Evolutionary conservation across 1,140 invertebrate species (phyloP), one percentile per base, ranked within the genome.

Genomic region (Drosophila quadrilineata): DNA sequence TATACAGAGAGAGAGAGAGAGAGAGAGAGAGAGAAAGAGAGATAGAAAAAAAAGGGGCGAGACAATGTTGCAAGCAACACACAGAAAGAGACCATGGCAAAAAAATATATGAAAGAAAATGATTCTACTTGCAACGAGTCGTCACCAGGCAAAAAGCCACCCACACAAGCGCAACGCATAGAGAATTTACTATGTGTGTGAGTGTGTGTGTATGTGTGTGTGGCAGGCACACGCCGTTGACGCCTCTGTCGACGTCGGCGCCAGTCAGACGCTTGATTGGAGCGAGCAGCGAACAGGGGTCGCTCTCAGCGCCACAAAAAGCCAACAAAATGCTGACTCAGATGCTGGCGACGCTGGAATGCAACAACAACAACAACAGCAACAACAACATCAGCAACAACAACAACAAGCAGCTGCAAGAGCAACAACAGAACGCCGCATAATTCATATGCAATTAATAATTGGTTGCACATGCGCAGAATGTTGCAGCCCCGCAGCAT

Each of bases 401-500:
- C 12, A 24, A 19, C 10, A 53, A 53, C 36, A 53, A 45, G n/a
- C n/a, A n/a, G n/a, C n/a, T n/a, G n/a, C 57, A 33, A 28, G 16
- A 50, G 16, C 35, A 58, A 35, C 33, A 26, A 46, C 31, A 26
- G 12, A 33, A 26, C 49, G 59, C 58, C 58, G 60, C 71, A 72
- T 69, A 75, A 77, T 75, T 77, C 84, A 87, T 87, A 87, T 75
- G 84, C 84, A 87, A 87, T 87, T 87, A 87, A 87, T 87, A 84
- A 87, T 87, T 87, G 84, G 74, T 84, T 84, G 84, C 82, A 80
- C 82, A 75, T 70, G 76, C 82, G 75, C 75, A 77, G 57, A 71
- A 63, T 68, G 71, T 71, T 43, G 76, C 75, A 17, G 60, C 36
- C 58, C 70, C 58, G 72, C 76, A 72, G 77, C 77, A 80, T 60